Base-by-base conservation (phyloP, 2,797 vertebrate genomes). In the Todus mexicanus region DNA sequence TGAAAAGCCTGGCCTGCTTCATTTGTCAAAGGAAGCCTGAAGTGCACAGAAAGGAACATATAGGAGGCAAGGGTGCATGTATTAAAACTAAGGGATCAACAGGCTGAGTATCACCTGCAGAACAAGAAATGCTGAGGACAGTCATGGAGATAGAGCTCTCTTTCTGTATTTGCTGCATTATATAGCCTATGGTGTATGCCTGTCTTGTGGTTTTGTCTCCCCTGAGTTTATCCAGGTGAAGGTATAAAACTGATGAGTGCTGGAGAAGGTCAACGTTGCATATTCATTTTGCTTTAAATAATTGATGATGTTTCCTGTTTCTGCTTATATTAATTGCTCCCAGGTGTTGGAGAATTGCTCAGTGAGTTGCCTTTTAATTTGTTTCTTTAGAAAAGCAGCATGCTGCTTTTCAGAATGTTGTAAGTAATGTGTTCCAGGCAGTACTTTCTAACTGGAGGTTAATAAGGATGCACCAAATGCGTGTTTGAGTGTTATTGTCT, bases 271-370 rank as follows among this genome's bases (percentile, higher is more conserved):
- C 97, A 97, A 47, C 91, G 93, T 97, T 97, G 95, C 94, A 95
- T 97, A 97, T 97, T 97, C 93, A 98, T 97, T 98, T 97, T 97
- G 93, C 93, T 98, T 97, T 98, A 96, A 97, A 98, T 98, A 97
- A 98, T 97, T 97, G 87, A 98, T 97, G 80, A 96, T 94, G 94
- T 95, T 97, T 98, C 97, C 96, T 97, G 90, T 96, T 95, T 97
- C 96, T 94, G 93, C 96, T 95, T 96, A 96, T 89, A 96, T 97
- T 97, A 98, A 98, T 98, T 97, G 96, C 95, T 98, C 96, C 98
- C 97, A 97, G 97, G 96, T 97, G 97, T 92, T 97, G 77, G 94
- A 78, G 96, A 97, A 96, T 92, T 96, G 81, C 94, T 97, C 75
- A 23, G 94, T 87, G 95, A 97, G 93, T 89, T 95, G 94, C 71